Evolutionary conservation across 2,113 vertebrate species (phyloP).

Genomic region (Neogobius melanostomus): DNA sequence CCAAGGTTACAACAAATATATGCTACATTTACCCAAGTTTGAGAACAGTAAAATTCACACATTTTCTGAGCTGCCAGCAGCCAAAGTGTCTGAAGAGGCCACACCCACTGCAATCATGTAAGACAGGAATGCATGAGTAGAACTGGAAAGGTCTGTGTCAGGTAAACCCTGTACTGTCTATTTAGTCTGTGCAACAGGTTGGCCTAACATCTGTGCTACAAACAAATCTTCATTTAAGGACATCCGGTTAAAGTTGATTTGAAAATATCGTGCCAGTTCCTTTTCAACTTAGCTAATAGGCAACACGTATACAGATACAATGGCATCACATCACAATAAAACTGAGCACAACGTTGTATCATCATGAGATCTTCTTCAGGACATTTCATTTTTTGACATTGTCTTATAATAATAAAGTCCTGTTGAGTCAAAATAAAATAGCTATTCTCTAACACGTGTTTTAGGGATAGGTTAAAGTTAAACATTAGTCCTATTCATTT

Average conservation of each 20-base stretch:
- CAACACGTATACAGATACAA: too few relatives aligned
- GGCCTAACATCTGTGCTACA: constrained; percentile 38
- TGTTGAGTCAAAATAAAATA: too few relatives aligned
- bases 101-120: constrained; percentile 81
- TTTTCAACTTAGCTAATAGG: too few relatives aligned
- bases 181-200: constrained; percentile 63
- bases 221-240: constrained; percentile 43
- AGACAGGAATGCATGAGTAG: constrained; percentile 78
- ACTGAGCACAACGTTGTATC: too few relatives aligned
- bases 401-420: too few relatives aligned
- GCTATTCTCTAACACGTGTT: too few relatives aligned
- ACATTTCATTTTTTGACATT: too few relatives aligned
- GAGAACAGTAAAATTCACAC: constrained; percentile 70
- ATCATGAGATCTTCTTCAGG: too few relatives aligned
- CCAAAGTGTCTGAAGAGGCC: constrained; percentile 71
- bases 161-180: constrained; percentile 62
- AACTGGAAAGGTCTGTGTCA: constrained; percentile 78
- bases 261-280: too few relatives aligned
- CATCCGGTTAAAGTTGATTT: constrained; percentile 15
- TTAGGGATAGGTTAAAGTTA: too few relatives aligned
- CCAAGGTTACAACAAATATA: constrained; percentile 66
- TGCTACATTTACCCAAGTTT: constrained; percentile 74
- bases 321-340: too few relatives aligned
- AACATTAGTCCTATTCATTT: too few relatives aligned
- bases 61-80: constrained; percentile 76